Base-by-base conservation (phyloP, 2,888 invertebrate genomes). In the Trilocha varians region DNA sequence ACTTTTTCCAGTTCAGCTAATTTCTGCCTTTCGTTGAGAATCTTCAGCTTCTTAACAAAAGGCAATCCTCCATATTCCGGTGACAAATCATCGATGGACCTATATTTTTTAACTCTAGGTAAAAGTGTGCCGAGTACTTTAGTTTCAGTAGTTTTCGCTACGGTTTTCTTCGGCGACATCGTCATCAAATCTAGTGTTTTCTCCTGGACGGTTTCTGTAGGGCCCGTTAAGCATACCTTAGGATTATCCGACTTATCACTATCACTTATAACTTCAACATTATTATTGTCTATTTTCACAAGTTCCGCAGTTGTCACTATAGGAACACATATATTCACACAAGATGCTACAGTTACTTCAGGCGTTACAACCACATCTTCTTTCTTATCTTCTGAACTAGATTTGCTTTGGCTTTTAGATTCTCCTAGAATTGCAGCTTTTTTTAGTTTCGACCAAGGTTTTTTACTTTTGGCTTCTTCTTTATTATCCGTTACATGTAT, bases 31-130 rank as follows among this genome's bases (percentile, higher is more conserved):
- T 95, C 95, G 70, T 95, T 95, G 37, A 95, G 85, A 55, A 96
- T 95, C 83, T 95, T 95, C 38, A 95, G 78, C 59, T 95, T 94
- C 73, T 95, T 95, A 0, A 95, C 95, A 65, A 95, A 95, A 0
- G 95, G 95, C 45, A 95, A 74, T 11, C 94, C 93, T 39, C 93
- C 92, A 59, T 95, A 95, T 68, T 95, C 95, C 0, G 95, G 95
- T 6, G 94, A 95, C 32, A 95, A 75, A 69, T 95, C 95, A 60
- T 94, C 94, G 39, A 95, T 92, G n/a, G 94, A 94, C 47, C 89
- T 88, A 73, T 95, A 95, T 66, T 90, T 90, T 70, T 93, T 94
- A 2, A 73, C 55, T 75, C 75, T 76, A 8, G 80, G 78, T 44
- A 79, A 65, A 35, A 83, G 55, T 55, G 71, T 71, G 33, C 71